Evolutionary conservation across 2,888 invertebrate species (phyloP).

Genomic region (Sturmia bella): DNA sequence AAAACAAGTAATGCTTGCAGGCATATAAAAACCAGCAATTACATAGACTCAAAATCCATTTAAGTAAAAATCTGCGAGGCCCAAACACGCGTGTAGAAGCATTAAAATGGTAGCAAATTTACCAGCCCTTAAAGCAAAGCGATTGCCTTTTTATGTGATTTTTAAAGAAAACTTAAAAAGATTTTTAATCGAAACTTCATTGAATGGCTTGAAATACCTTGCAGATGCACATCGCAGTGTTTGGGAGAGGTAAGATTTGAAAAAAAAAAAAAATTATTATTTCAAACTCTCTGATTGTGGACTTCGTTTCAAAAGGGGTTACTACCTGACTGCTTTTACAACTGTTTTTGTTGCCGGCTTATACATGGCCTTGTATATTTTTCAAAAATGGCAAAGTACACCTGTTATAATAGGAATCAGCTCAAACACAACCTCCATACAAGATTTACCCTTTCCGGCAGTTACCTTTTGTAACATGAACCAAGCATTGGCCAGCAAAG

Average conservation of each 20-base stretch:
- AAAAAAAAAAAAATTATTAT: neutral
- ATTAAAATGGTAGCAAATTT: neutral
- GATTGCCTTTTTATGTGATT: constrained; percentile 43
- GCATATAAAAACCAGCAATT: neutral
- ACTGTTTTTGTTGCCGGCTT: constrained; percentile 41
- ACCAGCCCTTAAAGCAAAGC: constrained; percentile 25
- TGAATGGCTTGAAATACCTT: constrained; percentile 64
- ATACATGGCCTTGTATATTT: constrained; percentile 57
- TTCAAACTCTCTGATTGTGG: neutral
- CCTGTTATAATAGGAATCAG: constrained; percentile 58
- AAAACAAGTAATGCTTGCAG: no score
- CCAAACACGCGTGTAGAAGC: neutral
- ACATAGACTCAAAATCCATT: constrained; percentile 16
- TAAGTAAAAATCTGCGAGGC: neutral
- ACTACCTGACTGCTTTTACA: constrained; percentile 55
- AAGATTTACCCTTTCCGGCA: constrained; percentile 87
- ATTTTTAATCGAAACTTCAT: constrained; percentile 52
- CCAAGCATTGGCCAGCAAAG: constrained; percentile 86
- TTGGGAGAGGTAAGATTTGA: constrained; percentile 59
- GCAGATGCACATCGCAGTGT: constrained; percentile 35
- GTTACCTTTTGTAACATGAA: constrained; percentile 91
- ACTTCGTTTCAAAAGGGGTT: constrained; percentile 16
- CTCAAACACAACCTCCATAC: constrained; percentile 51
- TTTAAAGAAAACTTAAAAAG: constrained; percentile 49
- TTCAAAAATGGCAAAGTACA: constrained; percentile 62